Percentiles rank a stretch among this genome's conserved stretches.
phyloP scores from a whole-genome alignment of 2,888 invertebrate species.

The Synergus japonicus region DNA sequence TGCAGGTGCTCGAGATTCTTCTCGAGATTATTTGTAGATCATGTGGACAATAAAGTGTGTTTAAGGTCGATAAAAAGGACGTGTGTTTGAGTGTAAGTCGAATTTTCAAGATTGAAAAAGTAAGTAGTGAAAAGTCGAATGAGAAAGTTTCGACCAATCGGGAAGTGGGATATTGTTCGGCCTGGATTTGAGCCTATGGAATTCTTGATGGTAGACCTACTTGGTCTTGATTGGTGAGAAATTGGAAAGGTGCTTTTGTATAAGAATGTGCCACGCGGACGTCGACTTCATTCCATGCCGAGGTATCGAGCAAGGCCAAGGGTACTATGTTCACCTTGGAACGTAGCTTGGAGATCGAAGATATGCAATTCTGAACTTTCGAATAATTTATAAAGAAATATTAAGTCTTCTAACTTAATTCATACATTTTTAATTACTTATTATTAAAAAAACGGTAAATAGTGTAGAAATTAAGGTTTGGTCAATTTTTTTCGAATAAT shows the following conservation, averaged over 20 bases:
- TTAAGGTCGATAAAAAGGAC: constrained; percentile 36
- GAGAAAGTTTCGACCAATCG: constrained; percentile 35
- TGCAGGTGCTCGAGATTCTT: constrained; percentile 24
- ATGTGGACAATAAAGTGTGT: neutral
- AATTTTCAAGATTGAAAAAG: constrained; percentile 39
- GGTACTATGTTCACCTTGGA: constrained; percentile 23
- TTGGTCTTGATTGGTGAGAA: constrained; percentile 63
- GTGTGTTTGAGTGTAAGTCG: constrained; percentile 14
- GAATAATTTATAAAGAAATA: neutral
- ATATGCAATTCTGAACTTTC: constrained; percentile 4
- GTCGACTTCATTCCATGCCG: constrained; percentile 43
- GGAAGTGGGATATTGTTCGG: constrained; percentile 37
- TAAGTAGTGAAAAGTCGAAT: constrained; percentile 35
- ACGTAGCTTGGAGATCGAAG: neutral
- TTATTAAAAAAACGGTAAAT: neutral
- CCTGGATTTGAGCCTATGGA: constrained; percentile 65
- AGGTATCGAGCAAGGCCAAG: constrained; percentile 35
- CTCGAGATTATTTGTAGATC: constrained; percentile 3
- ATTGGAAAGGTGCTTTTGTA: constrained; percentile 65
- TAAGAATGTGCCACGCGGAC: constrained; percentile 63
- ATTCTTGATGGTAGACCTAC: constrained; percentile 59
- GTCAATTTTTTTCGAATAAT: neutral
- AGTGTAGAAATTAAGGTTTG: neutral
- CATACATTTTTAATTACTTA: neutral
- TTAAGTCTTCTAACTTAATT: neutral